Percentiles rank a stretch among this genome's conserved stretches.
These are phyloP conservation scores for Plagiodera versicolora DNA, from an alignment of 2,888 invertebrate genomes.

Conservation along the genomic window DNA sequence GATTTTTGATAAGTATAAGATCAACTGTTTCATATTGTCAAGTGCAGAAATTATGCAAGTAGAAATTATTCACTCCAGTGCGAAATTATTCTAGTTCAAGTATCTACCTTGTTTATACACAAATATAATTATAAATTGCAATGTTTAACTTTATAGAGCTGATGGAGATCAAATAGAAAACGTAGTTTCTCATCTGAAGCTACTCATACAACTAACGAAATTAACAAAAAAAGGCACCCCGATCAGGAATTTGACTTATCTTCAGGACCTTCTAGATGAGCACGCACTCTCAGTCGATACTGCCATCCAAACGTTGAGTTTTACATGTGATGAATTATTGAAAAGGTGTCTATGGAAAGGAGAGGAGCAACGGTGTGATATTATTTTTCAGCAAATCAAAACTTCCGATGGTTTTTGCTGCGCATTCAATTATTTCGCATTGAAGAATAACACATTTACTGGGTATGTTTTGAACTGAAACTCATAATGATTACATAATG, in stretches of 20 bases:
- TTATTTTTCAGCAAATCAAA: constrained; percentile 43
- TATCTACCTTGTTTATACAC: too few species aligned
- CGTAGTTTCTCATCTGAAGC: constrained; percentile 8
- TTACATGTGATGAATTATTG: constrained; percentile 41
- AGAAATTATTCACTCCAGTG: too few species aligned
- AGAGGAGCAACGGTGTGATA: constrained; percentile 41
- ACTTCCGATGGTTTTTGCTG: constrained; percentile 60
- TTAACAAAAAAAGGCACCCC: constrained; percentile 21
- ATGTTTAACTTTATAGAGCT: background rate
- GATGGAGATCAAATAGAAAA: background rate
- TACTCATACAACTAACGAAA: constrained; percentile 25
- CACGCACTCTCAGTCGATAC: constrained; percentile 31
- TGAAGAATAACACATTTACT: constrained; percentile 45
- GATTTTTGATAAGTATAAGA: too few species aligned
- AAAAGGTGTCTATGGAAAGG: constrained; percentile 47
- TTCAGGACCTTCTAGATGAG: constrained; percentile 35
- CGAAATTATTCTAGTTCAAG: too few species aligned
- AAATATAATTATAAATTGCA: too few species aligned
- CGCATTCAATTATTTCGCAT: constrained; percentile 64
- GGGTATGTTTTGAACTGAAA: too few species aligned
- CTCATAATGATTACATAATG: too few species aligned
- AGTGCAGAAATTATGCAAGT: too few species aligned
- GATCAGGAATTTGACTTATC: constrained; percentile 17
- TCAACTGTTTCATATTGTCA: too few species aligned
- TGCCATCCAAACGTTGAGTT: constrained; percentile 30